phyloP scores from a whole-genome alignment of 1,140 invertebrate genomes.

The Zeugodacus cucurbitae region DNA sequence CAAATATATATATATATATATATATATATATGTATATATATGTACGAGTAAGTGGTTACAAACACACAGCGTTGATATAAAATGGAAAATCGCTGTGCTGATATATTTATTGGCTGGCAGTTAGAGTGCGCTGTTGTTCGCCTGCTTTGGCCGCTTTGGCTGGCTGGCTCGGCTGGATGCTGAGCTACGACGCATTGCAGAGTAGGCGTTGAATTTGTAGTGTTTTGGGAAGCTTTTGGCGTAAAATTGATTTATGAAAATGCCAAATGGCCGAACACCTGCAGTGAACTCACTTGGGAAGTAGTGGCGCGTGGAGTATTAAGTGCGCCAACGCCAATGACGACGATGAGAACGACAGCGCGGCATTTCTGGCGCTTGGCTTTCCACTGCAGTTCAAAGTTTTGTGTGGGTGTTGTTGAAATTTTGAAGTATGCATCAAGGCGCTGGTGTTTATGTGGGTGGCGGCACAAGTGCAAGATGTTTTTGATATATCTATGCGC shows the following conservation, averaged over 20 bases:
- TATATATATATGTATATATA: neutral
- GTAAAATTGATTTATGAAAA: slow-evolving; percentile 39
- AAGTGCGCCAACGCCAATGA: neutral
- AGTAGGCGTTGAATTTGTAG: slow-evolving; percentile 29
- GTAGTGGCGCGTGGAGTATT: neutral
- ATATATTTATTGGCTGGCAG: slow-evolving; percentile 36
- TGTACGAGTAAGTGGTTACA: too few species aligned
- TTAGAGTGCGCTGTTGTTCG: neutral
- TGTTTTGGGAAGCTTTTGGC: slow-evolving; percentile 31
- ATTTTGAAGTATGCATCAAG: neutral
- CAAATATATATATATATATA: neutral
- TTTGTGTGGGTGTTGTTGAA: neutral
- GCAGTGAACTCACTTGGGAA: slow-evolving; percentile 23
- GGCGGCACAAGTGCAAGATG: too few species aligned
- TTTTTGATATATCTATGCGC: too few species aligned
- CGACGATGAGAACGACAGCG: neutral
- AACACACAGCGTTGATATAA: neutral
- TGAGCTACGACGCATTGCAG: neutral
- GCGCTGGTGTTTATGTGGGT: neutral
- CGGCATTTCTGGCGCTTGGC: neutral
- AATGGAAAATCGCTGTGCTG: slow-evolving; percentile 7
- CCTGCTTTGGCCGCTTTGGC: neutral
- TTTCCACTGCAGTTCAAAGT: neutral
- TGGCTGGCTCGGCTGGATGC: neutral
- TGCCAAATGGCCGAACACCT: slow-evolving; percentile 37